Evolutionary conservation across 2,888 invertebrate genomes (phyloP), one percentile per base, ranked within the genome.

Genomic region (Teleiodes luculella): DNA sequence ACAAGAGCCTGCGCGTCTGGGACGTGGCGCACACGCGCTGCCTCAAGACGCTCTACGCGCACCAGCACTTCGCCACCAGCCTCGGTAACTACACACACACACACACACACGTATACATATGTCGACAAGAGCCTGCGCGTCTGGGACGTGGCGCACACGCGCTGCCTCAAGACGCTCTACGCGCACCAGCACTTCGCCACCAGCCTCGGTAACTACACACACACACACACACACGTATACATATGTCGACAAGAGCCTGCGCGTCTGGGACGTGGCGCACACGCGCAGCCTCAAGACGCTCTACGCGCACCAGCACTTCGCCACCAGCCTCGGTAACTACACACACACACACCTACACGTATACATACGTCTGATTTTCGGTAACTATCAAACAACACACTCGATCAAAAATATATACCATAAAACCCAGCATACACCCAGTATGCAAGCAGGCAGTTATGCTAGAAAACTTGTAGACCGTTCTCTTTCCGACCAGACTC

Each of bases 171-270:
- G 91, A 98, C 97, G 54, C 93, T 99, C 72, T 98, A 98, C 83
- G 99, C 99, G 84, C 99, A 99, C 91, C 94, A 95, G 84, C 99
- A 99, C 91, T 99, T 99, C 91, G 98, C 98, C 91, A 99, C 99
- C 84, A 97, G 98, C 81, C 91, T 99, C 91, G 99, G 99, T 99
- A 76, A 91, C 5, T 33, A 24, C 24, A 24, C n/a, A n/a, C n/a
- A n/a, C n/a, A 6, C 24, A 3, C 24, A 6, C 24, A 24, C 24
- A 24, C 24, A 24, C 3, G 24, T n/a, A n/a, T n/a, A n/a, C n/a
- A n/a, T n/a, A n/a, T 6, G 24, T 4, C 24, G 24, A 24, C 24
- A 24, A 24, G 24, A 24, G 24, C 24, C 24, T 24, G 24, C 24
- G 24, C 24, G 24, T 24, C 3, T 24, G 24, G 24, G 24, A 24